Evolutionary conservation across 2,888 invertebrate species (phyloP), one percentile per base, ranked within the genome.

Genomic region (Gnatocerus cornutus): DNA sequence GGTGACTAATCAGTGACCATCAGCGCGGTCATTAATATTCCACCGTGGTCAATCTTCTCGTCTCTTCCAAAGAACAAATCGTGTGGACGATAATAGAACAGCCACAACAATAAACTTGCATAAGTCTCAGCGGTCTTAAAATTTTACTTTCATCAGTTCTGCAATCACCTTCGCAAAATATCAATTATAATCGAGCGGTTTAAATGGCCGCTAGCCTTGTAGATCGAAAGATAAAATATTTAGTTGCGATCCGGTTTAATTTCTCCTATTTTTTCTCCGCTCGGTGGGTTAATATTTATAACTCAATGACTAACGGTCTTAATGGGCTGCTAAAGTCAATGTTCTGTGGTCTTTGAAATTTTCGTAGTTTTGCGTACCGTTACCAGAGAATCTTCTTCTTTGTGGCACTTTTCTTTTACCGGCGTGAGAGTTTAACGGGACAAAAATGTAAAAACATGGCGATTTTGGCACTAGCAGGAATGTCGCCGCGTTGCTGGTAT

Each of bases 11-110:
- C 27, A 29, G 10, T 33, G 46, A 14, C 46, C 59, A 43, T 58
- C 41, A 29, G 29, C 16, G 33, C 16, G 6, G 58, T 66, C 48
- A 66, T 74, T 73, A 73, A 74, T 74, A 74, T 74, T 72, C 74
- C 13, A 56, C 14, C 9, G 21, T 46, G 45, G 56, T 50, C 50
- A 10, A 30, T 58, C 41, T 37, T 29, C 27, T 58, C 30, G 46
- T 45, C 45, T 59, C 30, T n/a, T 27, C 29, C 27, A 50, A 29
- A 29, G 3, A 3, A 39, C 39, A 39, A 55, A 39, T 55, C 55
- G 55, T 58, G 14, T n/a, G 1, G n/a, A n/a, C 10, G 10, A 30
- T 45, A 53, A 53, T 12, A 37, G 33, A 37, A 13, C 16, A 46
- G 30, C 45, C 59, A 30, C 59, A 50, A 50, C 29, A 50, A 50